These are phyloP conservation scores for Hyla sarda DNA, from an alignment of 2,113 vertebrate genomes.

Conservation along the genomic window DNA sequence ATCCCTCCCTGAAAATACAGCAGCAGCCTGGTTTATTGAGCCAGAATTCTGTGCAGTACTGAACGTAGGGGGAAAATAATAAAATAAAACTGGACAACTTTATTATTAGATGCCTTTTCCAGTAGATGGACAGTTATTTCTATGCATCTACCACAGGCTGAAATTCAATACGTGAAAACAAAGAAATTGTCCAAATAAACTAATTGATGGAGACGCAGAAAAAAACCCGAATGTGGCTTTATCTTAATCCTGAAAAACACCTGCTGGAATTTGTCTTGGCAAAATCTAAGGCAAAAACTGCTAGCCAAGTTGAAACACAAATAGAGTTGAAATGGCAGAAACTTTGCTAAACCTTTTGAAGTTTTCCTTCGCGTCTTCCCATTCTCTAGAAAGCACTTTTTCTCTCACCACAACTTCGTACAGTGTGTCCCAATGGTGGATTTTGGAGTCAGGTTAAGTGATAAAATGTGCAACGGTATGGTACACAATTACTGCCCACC, in stretches of 20 bases:
- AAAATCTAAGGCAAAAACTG: conserved; percentile 35
- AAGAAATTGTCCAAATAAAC: conserved; percentile 40
- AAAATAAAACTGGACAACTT: neutral
- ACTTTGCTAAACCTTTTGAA: conserved; percentile 58
- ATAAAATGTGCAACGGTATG: neutral
- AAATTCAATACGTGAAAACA: conserved; percentile 48
- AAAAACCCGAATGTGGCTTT: conserved; percentile 47
- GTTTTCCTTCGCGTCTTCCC: conserved; percentile 48
- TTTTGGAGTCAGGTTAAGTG: conserved; percentile 29
- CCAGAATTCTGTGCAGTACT: conserved; percentile 31
- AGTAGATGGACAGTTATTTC: conserved; percentile 9
- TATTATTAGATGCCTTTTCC: conserved; percentile 12
- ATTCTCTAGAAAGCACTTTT: conserved; percentile 46
- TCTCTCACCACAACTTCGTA: conserved; percentile 22
- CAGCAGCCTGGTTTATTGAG: conserved; percentile 4
- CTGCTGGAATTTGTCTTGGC: conserved; percentile 61
- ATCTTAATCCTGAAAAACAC: conserved; percentile 57
- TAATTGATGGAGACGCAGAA: conserved; percentile 50
- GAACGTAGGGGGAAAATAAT: neutral
- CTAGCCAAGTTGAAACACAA: conserved; percentile 59
- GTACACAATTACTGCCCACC: conserved; percentile 30
- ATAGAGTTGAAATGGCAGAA: conserved; percentile 54
- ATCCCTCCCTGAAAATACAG: conserved; percentile 29
- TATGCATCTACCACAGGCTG: conserved; percentile 20
- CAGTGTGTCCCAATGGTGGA: conserved; percentile 42